A percentile compares a stretch with the other conserved stretches of the same genome.
Conservation (phyloP, 2,113 vertebrate species). For the Corythornis vintsioides region DNA sequence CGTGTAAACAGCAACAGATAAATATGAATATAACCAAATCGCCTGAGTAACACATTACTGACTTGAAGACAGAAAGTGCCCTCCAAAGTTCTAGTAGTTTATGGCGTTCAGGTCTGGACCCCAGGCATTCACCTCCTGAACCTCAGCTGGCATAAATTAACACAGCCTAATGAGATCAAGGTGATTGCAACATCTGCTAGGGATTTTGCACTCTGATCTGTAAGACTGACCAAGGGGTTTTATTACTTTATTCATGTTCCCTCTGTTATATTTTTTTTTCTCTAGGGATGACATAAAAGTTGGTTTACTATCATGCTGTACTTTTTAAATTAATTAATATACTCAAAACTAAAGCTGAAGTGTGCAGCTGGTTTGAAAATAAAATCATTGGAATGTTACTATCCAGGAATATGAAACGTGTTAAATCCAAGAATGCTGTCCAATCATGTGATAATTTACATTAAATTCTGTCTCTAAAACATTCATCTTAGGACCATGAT, state of each 20-base stretch:
- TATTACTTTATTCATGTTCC: background rate
- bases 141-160: background rate
- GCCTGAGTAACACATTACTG: background rate
- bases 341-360: background rate
- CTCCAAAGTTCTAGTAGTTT: background rate
- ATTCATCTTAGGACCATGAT: too few species aligned
- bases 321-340: background rate
- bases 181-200: background rate
- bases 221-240: background rate
- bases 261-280: background rate
- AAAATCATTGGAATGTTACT: background rate
- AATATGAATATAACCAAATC: slow-evolving; percentile 22
- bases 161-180: background rate
- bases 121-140: background rate
- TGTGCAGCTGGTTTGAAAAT: background rate
- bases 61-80: background rate
- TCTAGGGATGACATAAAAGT: background rate
- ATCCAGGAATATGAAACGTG: background rate
- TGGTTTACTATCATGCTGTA: background rate
- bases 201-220: background rate
- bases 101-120: background rate
- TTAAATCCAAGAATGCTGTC: background rate
- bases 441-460: background rate
- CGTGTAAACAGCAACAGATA: slow-evolving; percentile 21
- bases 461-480: background rate